Percentiles rank a stretch among this genome's conserved stretches.
Conservation (phyloP, 2,888 invertebrate species). For the Orchesellides sinensis region DNA sequence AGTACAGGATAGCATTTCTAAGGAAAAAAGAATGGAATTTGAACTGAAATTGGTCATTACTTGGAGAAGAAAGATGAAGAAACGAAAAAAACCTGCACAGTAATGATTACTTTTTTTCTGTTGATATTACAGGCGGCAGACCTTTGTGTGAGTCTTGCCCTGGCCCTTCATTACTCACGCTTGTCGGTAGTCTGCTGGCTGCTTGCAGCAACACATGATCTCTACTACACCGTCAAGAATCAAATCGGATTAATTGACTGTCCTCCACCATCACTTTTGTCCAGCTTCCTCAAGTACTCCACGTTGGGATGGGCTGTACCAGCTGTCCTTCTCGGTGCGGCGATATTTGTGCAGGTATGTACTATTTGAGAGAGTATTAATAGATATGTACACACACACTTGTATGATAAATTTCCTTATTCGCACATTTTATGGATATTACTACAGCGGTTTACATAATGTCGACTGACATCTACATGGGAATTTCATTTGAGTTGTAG, state of each 20-base stretch:
- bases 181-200: conserved; percentile 84
- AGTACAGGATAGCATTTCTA: no score
- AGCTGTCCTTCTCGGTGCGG: conserved; percentile 79
- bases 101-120: conserved; percentile 20
- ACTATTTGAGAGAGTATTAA: no score
- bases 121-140: conserved; percentile 79
- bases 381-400: background rate
- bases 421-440: background rate
- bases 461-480: conserved; percentile 21
- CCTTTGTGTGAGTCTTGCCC: conserved; percentile 81
- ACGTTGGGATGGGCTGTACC: conserved; percentile 84
- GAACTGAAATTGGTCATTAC: conserved; percentile 4
- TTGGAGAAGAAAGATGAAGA: background rate
- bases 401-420: background rate
- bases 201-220: conserved; percentile 83
- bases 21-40: no score
- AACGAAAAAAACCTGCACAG: background rate
- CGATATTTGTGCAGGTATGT: conserved; percentile 76
- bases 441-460: no score
- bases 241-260: conserved; percentile 73
- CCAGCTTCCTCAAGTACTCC: conserved; percentile 79
- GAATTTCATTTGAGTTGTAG: conserved; percentile 36
- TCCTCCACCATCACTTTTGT: conserved; percentile 77
- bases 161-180: conserved; percentile 82
- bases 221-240: conserved; percentile 79